Base-by-base conservation (phyloP, 2,888 invertebrate genomes). In the Muschampia plurimacula region DNA sequence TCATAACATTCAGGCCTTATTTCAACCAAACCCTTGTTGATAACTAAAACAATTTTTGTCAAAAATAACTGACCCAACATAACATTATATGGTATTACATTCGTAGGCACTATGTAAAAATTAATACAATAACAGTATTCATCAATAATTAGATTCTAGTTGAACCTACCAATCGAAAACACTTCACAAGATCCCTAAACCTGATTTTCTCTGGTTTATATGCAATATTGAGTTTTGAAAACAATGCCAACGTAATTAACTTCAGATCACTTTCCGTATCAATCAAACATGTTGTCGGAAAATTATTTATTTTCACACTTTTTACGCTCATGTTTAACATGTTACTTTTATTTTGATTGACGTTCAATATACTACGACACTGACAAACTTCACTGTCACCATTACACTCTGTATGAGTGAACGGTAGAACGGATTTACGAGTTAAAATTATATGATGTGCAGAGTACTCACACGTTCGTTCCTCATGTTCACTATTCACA, bases 1-100 rank as follows among this genome's bases (percentile, higher is more conserved):
- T 55, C 55, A 22, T 55, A 55, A 55, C 55, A 55, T 55, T 55
- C 55, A 22, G 55, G 55, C 55, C 55, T 55, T 55, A 55, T 55
- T 55, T 55, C 55, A 55, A 55, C 55, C 10, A 10, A 22, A 55
- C 55, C 55, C 22, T 55, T 55, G 55, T 55, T 55, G n/a, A 55
- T 10, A 55, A 55, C 55, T 55, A 22, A 22, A 22, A 55, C 22
- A 7, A 22, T 55, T 2, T 55, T 55, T 55, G 22, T 4, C 10
- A 55, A 55, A 55, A 55, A 55, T 55, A 22, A 22, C 55, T 55
- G 55, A 55, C 55, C 55, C 4, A 55, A 55, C 22, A 55, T 55
- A 15, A 55, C 55, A 10, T 9, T 22, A 55, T 55, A 55, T 10
- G 55, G 55, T 55, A 55, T 55, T 22, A 55, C 55, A 55, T 55